Percentiles rank a stretch among this genome's conserved stretches.
Evolutionary conservation across 2,113 vertebrate species (phyloP).

Genomic region (Phrynocephalus versicolor): DNA sequence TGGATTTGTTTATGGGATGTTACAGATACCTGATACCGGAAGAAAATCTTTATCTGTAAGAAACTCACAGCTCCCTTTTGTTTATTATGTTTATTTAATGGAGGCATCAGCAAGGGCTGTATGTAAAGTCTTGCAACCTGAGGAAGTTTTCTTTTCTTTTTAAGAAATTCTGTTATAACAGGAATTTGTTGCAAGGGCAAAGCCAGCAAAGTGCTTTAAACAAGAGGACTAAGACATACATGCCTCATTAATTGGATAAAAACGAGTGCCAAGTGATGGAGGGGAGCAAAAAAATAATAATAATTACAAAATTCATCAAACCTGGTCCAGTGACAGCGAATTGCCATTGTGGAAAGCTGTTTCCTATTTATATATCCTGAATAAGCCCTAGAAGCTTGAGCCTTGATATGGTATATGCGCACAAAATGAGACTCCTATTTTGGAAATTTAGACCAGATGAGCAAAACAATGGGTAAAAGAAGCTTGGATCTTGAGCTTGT

Average conservation of each 20-base stretch:
- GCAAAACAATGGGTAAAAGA: background rate
- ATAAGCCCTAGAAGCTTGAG: background rate
- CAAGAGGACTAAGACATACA: background rate
- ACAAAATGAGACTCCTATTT: background rate
- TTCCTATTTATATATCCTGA: background rate
- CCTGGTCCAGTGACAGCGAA: background rate
- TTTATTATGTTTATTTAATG: background rate
- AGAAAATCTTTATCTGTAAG: background rate
- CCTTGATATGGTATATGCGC: background rate
- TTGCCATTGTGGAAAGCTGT: background rate
- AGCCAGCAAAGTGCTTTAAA: background rate
- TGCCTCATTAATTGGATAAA: fast-evolving
- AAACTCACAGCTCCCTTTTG: background rate
- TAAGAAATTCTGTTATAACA: too few species aligned
- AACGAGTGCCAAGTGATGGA: background rate
- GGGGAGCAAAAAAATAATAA: too few species aligned
- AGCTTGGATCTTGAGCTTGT: background rate
- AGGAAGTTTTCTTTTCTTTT: background rate
- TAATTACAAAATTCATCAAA: background rate
- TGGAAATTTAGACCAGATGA: background rate
- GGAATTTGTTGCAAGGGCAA: background rate
- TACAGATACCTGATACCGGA: background rate
- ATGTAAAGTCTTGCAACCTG: background rate
- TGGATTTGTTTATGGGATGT: background rate
- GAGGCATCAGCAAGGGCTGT: background rate